Evolutionary conservation across 2,888 invertebrate species (phyloP).

Genomic region (Notocelia uddmanniana): DNA sequence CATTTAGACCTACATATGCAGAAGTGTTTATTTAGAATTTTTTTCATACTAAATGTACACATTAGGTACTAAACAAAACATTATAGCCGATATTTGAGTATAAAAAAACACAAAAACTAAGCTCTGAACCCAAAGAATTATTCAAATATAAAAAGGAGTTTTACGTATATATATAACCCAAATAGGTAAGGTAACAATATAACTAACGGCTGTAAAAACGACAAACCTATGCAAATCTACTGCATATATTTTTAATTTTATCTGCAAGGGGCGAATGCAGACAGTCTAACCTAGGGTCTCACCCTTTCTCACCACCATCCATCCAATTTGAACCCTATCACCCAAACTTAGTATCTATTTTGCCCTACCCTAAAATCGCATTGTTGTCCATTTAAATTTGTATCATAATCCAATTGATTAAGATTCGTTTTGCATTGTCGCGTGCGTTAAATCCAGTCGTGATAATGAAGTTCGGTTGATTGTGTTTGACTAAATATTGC

Average conservation of each 20-base stretch:
- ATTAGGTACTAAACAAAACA: too few species aligned
- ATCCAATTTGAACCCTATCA: constrained; percentile 48
- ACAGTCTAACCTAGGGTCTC: constrained; percentile 63
- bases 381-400: constrained; percentile 36
- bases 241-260: constrained; percentile 66
- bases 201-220: constrained; percentile 53
- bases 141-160: too few species aligned
- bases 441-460: constrained; percentile 52
- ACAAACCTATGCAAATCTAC: constrained; percentile 55
- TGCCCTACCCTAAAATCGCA: not conserved
- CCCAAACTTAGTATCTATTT: not conserved
- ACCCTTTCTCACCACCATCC: constrained; percentile 58
- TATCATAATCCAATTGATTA: constrained; percentile 31
- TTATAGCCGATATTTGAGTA: too few species aligned
- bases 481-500: constrained; percentile 46
- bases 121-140: too few species aligned
- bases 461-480: constrained; percentile 57
- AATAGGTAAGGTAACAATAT: not conserved
- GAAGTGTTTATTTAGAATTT: too few species aligned
- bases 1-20: too few species aligned
- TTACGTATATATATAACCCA: too few species aligned
- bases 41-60: too few species aligned
- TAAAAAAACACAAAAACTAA: too few species aligned
- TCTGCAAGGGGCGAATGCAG: constrained; percentile 61
- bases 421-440: constrained; percentile 47